Evolutionary conservation across 2,113 vertebrate genomes (phyloP), one percentile per base, ranked within the genome.

Genomic region (Gulo gulo): DNA sequence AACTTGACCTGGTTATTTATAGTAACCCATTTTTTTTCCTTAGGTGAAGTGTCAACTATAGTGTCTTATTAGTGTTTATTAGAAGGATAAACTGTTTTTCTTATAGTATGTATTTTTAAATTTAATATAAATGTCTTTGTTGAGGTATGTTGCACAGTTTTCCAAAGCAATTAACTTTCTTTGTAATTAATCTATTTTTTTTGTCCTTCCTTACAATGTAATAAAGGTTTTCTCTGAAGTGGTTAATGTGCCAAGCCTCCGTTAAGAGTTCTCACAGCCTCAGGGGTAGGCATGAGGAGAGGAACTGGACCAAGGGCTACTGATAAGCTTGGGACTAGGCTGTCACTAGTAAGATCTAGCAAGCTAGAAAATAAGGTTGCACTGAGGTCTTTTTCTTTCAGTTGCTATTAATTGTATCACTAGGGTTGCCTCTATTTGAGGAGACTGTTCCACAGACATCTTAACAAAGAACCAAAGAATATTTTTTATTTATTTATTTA

Each of bases 21-120:
- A 80, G 24, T 94, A 94, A 94, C 55, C 95, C 39, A 79, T 74
- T 39, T 6, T 26, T 6, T 88, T 97, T 93, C 90, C 81, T 90
- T 84, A 86, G 88, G 95, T 39, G 88, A 94, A 5, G 3, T 39
- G 79, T 97, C 69, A 71, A 63, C 24, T 84, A 67, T 24, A 87
- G 36, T 83, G 55, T 73, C 20, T 50, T 95, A 55, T 85, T 89
- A 85, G 88, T 92, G 47, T 74, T 90, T 87, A 59, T 83, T 36
- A 95, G 59, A 96, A 95, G 88, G n/a, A 26, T 71, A 78, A 83
- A 74, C 31, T 79, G 26, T 63, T 96, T 97, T 88, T 55, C 69
- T 31, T 83, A 89, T 71, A 89, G 42, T 36, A n/a, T 24, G 1
- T 45, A 65, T 89, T 47, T 91, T 86, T 90, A 69, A 52, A 86